Evolutionary conservation across 2,113 vertebrate genomes (phyloP).

Genomic region (Charina bottae): DNA sequence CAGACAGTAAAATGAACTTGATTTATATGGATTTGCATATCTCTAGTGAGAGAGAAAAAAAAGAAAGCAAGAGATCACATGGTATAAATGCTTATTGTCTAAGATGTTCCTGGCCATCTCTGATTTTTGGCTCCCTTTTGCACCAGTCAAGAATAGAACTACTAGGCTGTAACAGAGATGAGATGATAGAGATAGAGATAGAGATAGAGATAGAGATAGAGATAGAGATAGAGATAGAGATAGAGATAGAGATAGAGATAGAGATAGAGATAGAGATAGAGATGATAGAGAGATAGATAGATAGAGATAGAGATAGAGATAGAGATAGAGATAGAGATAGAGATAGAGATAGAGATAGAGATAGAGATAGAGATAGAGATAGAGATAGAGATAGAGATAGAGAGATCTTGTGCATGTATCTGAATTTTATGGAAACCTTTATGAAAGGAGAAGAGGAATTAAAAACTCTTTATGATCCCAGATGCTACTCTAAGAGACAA

Average conservation of each 20-base stretch:
- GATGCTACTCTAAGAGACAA: neutral
- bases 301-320: neutral
- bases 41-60: neutral
- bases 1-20: too few relatives aligned
- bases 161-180: neutral
- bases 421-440: constrained; percentile 9
- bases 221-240: neutral
- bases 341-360: neutral
- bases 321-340: neutral
- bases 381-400: neutral
- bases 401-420: neutral
- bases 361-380: neutral
- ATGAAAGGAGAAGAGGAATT: constrained; percentile 20
- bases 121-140: neutral
- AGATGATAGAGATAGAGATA: neutral
- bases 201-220: neutral
- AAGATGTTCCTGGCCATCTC: neutral
- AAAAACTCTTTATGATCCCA: constrained; percentile 25
- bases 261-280: neutral
- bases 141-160: neutral
- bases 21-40: too few relatives aligned
- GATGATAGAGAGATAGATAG: neutral
- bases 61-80: neutral
- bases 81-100: neutral
- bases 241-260: neutral